Base-by-base conservation (phyloP, 2,113 vertebrate species). In the Serinus canaria region DNA sequence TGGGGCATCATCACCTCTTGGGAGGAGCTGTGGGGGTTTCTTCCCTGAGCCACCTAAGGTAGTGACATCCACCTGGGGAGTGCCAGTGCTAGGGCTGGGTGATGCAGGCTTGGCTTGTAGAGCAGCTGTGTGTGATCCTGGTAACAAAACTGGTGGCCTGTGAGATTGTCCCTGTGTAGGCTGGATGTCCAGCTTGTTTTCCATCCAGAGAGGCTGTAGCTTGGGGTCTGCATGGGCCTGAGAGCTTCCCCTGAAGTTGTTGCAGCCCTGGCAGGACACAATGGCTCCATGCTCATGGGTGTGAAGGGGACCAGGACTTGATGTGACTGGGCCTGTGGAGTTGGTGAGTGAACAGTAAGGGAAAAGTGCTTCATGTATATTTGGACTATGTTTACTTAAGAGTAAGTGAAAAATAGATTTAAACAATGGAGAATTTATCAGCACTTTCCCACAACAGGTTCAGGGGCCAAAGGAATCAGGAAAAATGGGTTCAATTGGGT, bases 101-200 rank as follows among this genome's bases (percentile, higher is more conserved):
- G 49, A 19, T 46, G 39, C 16, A 28, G 22, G 8, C 13, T 55
- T 35, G 13, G 33, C 37, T 33, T 47, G 21, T 19, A 12, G 4
- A 47, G 2, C 12, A 64, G 24, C 11, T 25, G 15, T 25, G 8
- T 33, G 63, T 25, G 25, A 12, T 43, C 22, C n/a, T 8, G 37
- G 4, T n/a, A 18, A 43, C 0, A 12, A 35, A 83, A 17, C 3
- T 0, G 0, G 4, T 35, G 27, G 47, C 27, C 2, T 23, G 9
- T 15, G 27, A 33, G 33, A 12, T 11, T 22, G 13, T 66, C 37
- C 14, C 23, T 1, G 1, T 1, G 11, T 11, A 44, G 20, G 18
- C 8, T 86, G 53, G 27, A 25, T 56, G n/a, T 28, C 50, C 30
- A 74, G 6, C 4, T 14, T 20, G 15, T n/a, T 84, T 8, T 31